A percentile compares a stretch with the other conserved stretches of the same genome.
These are phyloP conservation scores for Polypterus senegalus DNA, from an alignment of 2,113 vertebrate species.

Conservation along the genomic window DNA sequence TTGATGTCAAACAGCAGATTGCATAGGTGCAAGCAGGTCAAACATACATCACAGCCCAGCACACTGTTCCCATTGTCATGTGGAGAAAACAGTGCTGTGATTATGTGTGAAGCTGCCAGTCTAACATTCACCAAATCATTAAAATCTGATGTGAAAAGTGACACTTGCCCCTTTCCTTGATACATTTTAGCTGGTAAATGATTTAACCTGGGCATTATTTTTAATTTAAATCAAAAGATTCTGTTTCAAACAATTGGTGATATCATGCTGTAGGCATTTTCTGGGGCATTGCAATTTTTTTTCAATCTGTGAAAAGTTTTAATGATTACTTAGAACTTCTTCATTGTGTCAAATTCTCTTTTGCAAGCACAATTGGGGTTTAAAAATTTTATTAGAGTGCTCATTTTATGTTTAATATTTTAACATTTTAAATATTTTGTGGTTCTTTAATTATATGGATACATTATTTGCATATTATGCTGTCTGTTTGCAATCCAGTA, in stretches of 20 bases:
- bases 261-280: no score
- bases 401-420: no score
- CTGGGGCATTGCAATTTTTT: no score
- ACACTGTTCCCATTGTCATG: neutral
- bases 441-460: no score
- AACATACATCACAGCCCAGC: constrained; percentile 9
- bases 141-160: neutral
- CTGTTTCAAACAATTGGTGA: neutral
- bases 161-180: neutral
- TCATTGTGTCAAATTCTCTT: no score
- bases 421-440: no score
- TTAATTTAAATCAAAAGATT: neutral
- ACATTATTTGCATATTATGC: no score
- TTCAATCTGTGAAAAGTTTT: no score
- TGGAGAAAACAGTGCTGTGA: neutral
- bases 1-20: constrained; percentile 26
- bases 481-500: no score
- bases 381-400: no score
- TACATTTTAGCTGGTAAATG: neutral
- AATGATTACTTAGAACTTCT: no score
- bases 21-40: constrained; percentile 16
- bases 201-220: neutral
- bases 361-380: no score
- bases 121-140: neutral
- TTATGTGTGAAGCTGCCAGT: neutral